Percentiles rank a stretch among this genome's conserved stretches.
Conservation (phyloP, 2,888 invertebrate genomes). For the Halictus ligatus region DNA sequence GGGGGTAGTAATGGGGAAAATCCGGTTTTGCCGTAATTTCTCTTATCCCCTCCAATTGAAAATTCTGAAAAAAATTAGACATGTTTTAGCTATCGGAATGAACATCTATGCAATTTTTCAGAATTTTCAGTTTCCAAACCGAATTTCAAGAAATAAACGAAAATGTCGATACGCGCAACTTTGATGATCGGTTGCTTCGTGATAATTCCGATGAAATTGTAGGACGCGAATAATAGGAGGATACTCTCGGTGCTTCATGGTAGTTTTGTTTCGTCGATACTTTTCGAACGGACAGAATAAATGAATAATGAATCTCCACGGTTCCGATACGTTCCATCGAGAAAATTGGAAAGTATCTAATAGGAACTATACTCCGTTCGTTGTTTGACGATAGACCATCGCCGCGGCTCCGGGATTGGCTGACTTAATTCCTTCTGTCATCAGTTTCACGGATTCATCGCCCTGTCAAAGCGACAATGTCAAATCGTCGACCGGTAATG, state of each 20-base stretch:
- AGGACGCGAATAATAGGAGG: constrained; percentile 16
- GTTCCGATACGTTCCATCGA: constrained; percentile 33
- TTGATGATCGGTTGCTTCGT: constrained; percentile 5
- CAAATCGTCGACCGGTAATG: background rate
- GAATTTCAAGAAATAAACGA: too few species aligned
- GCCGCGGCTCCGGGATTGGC: background rate
- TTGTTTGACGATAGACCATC: background rate
- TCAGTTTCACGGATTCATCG: background rate
- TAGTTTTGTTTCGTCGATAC: constrained; percentile 43
- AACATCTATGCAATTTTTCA: too few species aligned
- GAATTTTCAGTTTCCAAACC: too few species aligned
- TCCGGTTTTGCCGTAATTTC: too few species aligned
- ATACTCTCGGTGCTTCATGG: constrained; percentile 30
- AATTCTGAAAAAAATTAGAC: too few species aligned
- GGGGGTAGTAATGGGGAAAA: too few species aligned
- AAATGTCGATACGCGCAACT: background rate
- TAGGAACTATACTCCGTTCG: constrained; percentile 15
- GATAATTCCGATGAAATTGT: constrained; percentile 56
- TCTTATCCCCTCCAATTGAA: too few species aligned
- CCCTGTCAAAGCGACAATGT: background rate
- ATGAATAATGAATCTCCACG: constrained; percentile 49
- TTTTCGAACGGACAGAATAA: constrained; percentile 27
- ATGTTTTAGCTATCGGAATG: too few species aligned
- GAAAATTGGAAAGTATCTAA: constrained; percentile 49
- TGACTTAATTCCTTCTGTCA: background rate